These are phyloP conservation scores for Coracopsis vasa DNA, from an alignment of 2,113 vertebrate genomes.

Conservation along the genomic window DNA sequence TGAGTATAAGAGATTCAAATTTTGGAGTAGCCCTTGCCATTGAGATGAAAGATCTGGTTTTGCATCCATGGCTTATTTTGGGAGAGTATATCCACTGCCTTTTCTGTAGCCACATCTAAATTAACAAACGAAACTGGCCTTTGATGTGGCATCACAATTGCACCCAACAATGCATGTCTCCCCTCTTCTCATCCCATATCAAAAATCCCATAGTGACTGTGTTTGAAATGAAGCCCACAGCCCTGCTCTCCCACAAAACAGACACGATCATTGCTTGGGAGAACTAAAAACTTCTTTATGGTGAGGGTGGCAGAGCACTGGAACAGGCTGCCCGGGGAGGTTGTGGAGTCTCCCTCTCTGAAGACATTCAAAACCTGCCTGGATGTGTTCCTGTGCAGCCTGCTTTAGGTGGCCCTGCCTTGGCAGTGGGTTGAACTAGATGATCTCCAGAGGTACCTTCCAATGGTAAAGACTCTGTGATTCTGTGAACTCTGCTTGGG, in stretches of 20 bases:
- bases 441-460: neutral
- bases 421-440: neutral
- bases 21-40: neutral
- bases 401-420: neutral
- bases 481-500: neutral
- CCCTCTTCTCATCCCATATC: accelerated
- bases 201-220: neutral
- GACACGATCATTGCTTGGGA: accelerated
- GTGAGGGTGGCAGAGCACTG: neutral
- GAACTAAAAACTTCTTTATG: neutral
- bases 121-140: neutral
- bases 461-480: neutral
- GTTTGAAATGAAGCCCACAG: neutral
- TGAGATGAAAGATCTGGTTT: accelerated
- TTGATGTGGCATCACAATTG: neutral
- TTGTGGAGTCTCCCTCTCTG: neutral
- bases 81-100: neutral
- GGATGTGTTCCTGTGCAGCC: neutral
- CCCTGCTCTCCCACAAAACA: neutral
- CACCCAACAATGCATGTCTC: accelerated
- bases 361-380: neutral
- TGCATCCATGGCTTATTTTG: neutral
- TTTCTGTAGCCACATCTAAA: neutral
- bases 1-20: neutral
- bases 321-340: neutral